Percentiles rank a stretch among this genome's conserved stretches.
phyloP scores from a whole-genome alignment of 2,888 invertebrate species.

The Melangyna quadrimaculata region DNA sequence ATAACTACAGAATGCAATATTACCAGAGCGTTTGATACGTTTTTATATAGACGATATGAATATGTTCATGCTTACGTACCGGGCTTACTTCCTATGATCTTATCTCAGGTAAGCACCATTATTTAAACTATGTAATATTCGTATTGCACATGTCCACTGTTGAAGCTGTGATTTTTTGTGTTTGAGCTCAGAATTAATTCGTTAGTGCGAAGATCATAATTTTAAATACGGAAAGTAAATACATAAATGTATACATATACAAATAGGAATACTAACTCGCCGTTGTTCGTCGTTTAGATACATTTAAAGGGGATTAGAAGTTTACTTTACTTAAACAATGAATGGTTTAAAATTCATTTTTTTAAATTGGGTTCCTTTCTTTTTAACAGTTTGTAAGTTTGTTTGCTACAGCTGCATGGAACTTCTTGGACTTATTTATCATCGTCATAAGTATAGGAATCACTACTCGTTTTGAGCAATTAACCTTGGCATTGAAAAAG shows the following conservation, averaged over 20 bases:
- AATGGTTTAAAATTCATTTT: neutral
- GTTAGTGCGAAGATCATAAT: too few species aligned
- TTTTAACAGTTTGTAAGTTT: slow-evolving; percentile 33
- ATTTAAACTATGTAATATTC: too few species aligned
- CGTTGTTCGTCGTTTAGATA: too few species aligned
- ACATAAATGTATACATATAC: too few species aligned
- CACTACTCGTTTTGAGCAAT: slow-evolving; percentile 44
- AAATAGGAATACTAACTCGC: too few species aligned
- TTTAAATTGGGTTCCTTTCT: neutral
- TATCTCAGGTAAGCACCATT: slow-evolving; percentile 45
- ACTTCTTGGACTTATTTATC: slow-evolving; percentile 61
- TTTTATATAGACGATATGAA: slow-evolving; percentile 6
- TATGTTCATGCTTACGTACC: slow-evolving; percentile 34
- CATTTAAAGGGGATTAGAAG: too few species aligned
- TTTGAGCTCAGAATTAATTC: too few species aligned
- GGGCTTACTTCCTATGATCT: neutral
- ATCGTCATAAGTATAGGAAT: slow-evolving; percentile 62
- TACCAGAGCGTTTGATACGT: neutral
- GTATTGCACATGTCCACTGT: too few species aligned
- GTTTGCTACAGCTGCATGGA: slow-evolving; percentile 61
- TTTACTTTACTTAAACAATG: too few species aligned
- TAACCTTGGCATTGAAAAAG: slow-evolving; percentile 23
- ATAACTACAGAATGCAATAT: slow-evolving; percentile 26
- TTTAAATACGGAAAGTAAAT: too few species aligned
- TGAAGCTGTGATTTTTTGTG: too few species aligned